These are phyloP conservation scores for Coelopa frigida DNA, from an alignment of 1,140 invertebrate species.

Conservation along the genomic window DNA sequence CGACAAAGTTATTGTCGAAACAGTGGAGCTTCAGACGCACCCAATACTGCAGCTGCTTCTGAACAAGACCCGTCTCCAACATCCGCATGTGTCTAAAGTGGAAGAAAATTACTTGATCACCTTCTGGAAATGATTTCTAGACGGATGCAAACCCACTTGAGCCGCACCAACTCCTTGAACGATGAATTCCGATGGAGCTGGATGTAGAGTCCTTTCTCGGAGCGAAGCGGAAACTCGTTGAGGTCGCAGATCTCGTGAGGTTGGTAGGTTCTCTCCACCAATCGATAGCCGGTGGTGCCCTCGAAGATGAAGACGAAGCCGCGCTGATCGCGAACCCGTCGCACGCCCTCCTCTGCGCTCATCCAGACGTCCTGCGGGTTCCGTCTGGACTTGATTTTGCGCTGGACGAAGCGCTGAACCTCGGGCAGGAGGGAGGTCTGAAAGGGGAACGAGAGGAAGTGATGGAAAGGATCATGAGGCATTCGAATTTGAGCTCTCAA, in stretches of 20 bases:
- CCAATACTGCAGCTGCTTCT: slow-evolving; percentile 29
- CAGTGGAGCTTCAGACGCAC: slow-evolving; percentile 29
- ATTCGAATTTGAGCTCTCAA: neutral
- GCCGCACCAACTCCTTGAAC: slow-evolving; percentile 26
- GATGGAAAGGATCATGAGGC: neutral
- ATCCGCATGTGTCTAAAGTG: slow-evolving; percentile 22
- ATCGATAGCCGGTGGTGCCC: slow-evolving; percentile 23
- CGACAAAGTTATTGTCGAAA: slow-evolving; percentile 29
- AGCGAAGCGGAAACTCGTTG: slow-evolving; percentile 28
- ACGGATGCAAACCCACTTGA: slow-evolving; percentile 10
- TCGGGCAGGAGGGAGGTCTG: slow-evolving; percentile 27
- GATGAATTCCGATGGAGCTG: slow-evolving; percentile 20
- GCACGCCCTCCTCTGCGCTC: slow-evolving; percentile 23
- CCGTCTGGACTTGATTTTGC: slow-evolving; percentile 23
- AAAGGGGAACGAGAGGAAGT: neutral
- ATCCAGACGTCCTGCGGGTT: slow-evolving; percentile 24
- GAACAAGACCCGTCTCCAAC: slow-evolving; percentile 32
- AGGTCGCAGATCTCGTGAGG: slow-evolving; percentile 37
- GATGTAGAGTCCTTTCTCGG: slow-evolving; percentile 18
- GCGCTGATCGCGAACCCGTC: slow-evolving; percentile 20
- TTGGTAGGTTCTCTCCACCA: slow-evolving; percentile 25
- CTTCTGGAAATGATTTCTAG: neutral
- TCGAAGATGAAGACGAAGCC: slow-evolving; percentile 36
- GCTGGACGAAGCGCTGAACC: slow-evolving; percentile 25
- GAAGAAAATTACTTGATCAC: neutral